Evolutionary conservation across 35 echinoderm and acorn worm genomes (phyloP).

Genomic region (Eucidaris tribuloides): DNA sequence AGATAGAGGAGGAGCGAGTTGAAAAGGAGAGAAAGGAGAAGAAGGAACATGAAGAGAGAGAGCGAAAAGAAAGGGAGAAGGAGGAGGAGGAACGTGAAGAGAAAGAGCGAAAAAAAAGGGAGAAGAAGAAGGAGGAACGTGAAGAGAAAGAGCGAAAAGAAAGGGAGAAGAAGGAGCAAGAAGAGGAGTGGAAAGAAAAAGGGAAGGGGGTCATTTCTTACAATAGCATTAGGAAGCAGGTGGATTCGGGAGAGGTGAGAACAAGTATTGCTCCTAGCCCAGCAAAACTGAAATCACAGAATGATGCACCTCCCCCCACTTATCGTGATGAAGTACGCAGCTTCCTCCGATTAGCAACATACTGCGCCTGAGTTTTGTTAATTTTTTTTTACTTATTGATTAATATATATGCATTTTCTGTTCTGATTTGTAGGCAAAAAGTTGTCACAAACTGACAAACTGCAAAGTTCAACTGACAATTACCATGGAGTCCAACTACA

Average conservation of each 20-base stretch:
- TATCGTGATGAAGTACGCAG: not conserved
- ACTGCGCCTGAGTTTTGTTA: no score
- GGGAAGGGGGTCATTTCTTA: no score
- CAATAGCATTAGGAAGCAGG: no score
- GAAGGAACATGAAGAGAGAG: not conserved
- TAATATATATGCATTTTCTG: no score
- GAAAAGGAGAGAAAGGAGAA: not conserved
- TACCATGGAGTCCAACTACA: no score
- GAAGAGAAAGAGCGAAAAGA: not conserved
- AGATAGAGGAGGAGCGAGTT: not conserved
- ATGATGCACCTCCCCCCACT: not conserved
- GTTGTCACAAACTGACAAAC: no score
- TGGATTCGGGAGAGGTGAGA: no score
- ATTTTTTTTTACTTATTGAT: no score
- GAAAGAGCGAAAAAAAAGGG: not conserved
- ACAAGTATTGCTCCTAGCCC: no score
- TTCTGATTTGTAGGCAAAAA: no score
- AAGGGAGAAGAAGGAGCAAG: not conserved
- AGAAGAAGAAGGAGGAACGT: not conserved
- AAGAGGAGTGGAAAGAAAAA: no score
- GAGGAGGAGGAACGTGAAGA: not conserved
- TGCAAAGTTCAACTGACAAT: no score
- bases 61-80: not conserved
- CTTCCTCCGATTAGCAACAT: not conserved
- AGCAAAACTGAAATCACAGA: not conserved